A percentile compares a stretch with the other conserved stretches of the same genome.
Conservation (phyloP, 2,888 invertebrate species). For the Matsumyia berberina region DNA sequence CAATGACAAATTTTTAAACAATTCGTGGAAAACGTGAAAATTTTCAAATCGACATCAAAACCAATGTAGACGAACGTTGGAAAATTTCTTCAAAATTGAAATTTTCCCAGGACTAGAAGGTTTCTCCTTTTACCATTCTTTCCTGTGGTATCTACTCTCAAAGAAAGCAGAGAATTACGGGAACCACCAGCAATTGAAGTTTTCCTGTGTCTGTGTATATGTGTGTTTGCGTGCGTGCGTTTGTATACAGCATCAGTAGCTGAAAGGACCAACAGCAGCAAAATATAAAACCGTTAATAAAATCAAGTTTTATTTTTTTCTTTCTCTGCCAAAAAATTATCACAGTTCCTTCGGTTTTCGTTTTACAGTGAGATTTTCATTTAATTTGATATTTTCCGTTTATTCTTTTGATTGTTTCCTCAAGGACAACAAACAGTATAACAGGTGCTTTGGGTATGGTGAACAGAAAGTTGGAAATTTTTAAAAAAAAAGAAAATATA, state of each 20-base stretch:
- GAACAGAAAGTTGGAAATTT: constrained; percentile 54
- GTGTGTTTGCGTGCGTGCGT: constrained; percentile 58
- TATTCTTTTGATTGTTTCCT: constrained; percentile 46
- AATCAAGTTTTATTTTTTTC: constrained; percentile 9
- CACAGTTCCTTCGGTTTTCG: background rate
- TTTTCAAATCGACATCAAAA: constrained; percentile 31
- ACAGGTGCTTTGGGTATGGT: constrained; percentile 71
- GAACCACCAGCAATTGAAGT: constrained; percentile 74
- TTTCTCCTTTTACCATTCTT: constrained; percentile 69
- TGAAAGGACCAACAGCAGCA: constrained; percentile 51
- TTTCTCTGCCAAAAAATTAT: constrained; percentile 6
- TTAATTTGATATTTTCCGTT: constrained; percentile 20
- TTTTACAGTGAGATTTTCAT: constrained; percentile 11
- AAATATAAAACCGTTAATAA: constrained; percentile 62
- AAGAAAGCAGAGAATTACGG: constrained; percentile 75
- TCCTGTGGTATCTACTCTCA: constrained; percentile 74
- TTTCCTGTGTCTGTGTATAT: constrained; percentile 54
- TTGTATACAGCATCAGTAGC: constrained; percentile 60
- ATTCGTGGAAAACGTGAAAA: constrained; percentile 17
- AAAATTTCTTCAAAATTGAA: constrained; percentile 50
- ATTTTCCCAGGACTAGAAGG: constrained; percentile 75
- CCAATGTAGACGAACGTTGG: constrained; percentile 23
- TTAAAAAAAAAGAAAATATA: constrained; percentile 5
- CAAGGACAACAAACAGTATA: constrained; percentile 76
- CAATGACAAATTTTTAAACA: constrained; percentile 6